A percentile compares a stretch with the other conserved stretches of the same genome.
Conservation (phyloP, 2,888 invertebrate species). For the Dinocampus coccinellae region DNA sequence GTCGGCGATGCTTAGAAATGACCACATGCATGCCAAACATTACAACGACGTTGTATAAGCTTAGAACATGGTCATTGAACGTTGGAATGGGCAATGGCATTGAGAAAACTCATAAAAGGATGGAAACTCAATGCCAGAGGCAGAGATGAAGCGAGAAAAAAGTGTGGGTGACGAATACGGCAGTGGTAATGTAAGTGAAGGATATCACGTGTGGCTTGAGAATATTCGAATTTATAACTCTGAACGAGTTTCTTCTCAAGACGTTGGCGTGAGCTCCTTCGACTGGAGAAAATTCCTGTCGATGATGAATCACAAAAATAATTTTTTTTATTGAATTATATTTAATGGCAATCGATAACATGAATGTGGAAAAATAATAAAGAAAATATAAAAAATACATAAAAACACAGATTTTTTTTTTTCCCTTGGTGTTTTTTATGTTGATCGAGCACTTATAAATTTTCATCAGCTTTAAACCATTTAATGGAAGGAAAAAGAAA, state of each 20-base stretch:
- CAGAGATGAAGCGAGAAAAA: slow-evolving; percentile 26
- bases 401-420: slow-evolving; percentile 17
- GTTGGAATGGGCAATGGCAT: slow-evolving; percentile 36
- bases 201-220: slow-evolving; percentile 23
- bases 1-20: slow-evolving; percentile 58
- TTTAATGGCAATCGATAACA: background rate
- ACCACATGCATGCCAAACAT: slow-evolving; percentile 60
- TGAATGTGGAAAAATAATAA: background rate
- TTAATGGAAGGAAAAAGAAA: slow-evolving; percentile 22
- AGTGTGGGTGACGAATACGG: slow-evolving; percentile 10
- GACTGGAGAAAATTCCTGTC: background rate
- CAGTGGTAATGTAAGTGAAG: slow-evolving; percentile 15
- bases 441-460: slow-evolving; percentile 51
- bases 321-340: background rate
- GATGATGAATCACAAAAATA: background rate
- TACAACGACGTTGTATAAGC: slow-evolving; percentile 50
- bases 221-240: slow-evolving; percentile 54
- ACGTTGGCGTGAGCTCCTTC: background rate
- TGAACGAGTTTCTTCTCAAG: slow-evolving; percentile 38
- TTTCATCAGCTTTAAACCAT: slow-evolving; percentile 44
- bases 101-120: slow-evolving; percentile 11
- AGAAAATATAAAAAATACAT: background rate
- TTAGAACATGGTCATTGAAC: slow-evolving; percentile 45
- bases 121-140: slow-evolving; percentile 38
- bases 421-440: slow-evolving; percentile 11